These are phyloP conservation scores for Heliconius congener DNA, from an alignment of 1,140 invertebrate genomes.

Conservation along the genomic window DNA sequence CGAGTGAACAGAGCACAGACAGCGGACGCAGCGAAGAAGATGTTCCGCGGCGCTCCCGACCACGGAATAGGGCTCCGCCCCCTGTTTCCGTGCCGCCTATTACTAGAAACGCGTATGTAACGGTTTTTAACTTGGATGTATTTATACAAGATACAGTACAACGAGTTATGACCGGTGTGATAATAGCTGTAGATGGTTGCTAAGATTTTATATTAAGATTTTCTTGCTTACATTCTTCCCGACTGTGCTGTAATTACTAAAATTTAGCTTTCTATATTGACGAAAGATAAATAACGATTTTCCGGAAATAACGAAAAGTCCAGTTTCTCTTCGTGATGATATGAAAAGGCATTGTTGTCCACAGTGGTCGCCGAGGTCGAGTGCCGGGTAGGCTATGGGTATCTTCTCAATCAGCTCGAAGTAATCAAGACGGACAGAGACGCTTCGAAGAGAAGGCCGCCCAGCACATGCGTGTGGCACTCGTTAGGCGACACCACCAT, in stretches of 20 bases:
- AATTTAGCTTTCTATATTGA: no score
- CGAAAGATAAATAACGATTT: no score
- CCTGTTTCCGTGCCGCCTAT: constrained; percentile 27
- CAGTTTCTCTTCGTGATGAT: no score
- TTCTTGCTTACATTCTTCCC: no score
- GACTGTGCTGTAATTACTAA: no score
- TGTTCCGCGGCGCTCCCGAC: constrained; percentile 40
- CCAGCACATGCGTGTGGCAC: constrained; percentile 85
- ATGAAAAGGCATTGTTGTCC: background rate
- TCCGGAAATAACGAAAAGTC: no score
- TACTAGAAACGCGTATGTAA: constrained; percentile 40
- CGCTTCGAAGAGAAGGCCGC: constrained; percentile 89
- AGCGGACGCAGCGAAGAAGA: constrained; percentile 65
- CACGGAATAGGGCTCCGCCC: constrained; percentile 25
- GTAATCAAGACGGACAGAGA: constrained; percentile 92
- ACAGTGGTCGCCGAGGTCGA: constrained; percentile 48
- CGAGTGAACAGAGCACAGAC: constrained; percentile 68
- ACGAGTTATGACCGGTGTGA: no score
- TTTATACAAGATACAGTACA: no score
- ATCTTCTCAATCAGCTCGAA: constrained; percentile 86
- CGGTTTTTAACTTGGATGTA: no score
- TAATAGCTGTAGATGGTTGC: no score
- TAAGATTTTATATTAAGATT: no score
- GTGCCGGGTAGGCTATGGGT: constrained; percentile 85
- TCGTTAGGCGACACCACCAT: constrained; percentile 74